Evolutionary conservation across 1,140 invertebrate genomes (phyloP), one percentile per base, ranked within the genome.

Genomic region (Fopius arisanus): DNA sequence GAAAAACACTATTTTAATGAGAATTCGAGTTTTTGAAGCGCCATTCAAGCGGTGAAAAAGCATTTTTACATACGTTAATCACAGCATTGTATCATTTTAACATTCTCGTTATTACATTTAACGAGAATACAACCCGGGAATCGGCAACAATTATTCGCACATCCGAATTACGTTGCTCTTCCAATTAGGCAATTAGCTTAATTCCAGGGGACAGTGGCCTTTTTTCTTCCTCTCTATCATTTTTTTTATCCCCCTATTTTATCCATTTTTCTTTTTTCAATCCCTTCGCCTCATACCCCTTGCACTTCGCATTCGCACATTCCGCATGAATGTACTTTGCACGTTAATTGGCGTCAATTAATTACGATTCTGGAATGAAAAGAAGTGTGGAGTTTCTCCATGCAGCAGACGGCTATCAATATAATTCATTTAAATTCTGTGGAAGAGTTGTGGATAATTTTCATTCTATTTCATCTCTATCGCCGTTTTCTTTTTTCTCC

Each of bases 181-280:
- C 62, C 62, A 33, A 65, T 65, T 65, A 65, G n/a, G 29, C 62
- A 65, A 65, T 65, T 65, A 65, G 29, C 29, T 65, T 65, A 33
- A 31, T 31, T 65, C 29, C n/a, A 7, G n/a, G 3, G n/a, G 3
- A 14, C 14, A 28, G 9, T 21, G 14, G 4, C 14, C 28, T n/a
- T 2, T 16, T 31, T 31, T 31, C n/a, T 5, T 65, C 28, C 29
- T 31, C 7, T 65, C n/a, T 65, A 5, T 33, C n/a, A 4, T 31
- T 65, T 54, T 54, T 16, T 65, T 33, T 31, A 33, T 16, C 28
- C 26, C 29, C 33, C n/a, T 7, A 12, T 10, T 4, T 10, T 54
- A 5, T 31, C 29, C 3, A 31, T 31, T 54, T 9, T 54, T 21
- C 2, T 19, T 21, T 26, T 1, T 62, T 62, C 26, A n/a, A n/a